phyloP scores from a whole-genome alignment of 2,797 vertebrate species.

The Pipistrellus pygmaeus region DNA sequence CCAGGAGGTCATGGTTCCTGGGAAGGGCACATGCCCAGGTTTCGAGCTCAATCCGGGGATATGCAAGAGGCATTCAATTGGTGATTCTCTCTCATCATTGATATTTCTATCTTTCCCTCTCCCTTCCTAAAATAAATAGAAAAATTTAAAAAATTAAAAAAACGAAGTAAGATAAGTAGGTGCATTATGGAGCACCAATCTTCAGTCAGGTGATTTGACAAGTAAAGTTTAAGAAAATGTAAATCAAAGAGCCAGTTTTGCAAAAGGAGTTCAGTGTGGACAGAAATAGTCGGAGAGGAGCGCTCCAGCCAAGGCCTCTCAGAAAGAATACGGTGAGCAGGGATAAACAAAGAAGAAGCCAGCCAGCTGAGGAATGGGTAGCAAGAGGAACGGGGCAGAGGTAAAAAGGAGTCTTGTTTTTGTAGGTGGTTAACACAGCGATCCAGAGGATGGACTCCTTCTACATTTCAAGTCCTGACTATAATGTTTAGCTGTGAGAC shows the following conservation, averaged over 20 bases:
- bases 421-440: background rate
- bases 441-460: background rate
- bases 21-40: too few species aligned
- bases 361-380: background rate
- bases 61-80: too few species aligned
- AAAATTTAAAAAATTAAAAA: too few species aligned
- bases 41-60: too few species aligned
- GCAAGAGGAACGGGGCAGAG: background rate
- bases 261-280: background rate
- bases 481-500: background rate
- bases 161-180: background rate
- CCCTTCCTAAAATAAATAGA: too few species aligned
- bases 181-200: background rate
- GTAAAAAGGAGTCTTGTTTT: background rate
- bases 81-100: too few species aligned
- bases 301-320: background rate
- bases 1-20: too few species aligned
- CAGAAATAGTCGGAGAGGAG: background rate
- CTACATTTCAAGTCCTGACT: background rate
- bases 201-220: background rate
- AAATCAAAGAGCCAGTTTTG: background rate
- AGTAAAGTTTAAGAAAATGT: constrained; percentile 11
- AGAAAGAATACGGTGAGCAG: background rate
- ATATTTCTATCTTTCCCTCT: too few species aligned
- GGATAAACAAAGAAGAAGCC: background rate